Base-by-base conservation (phyloP, 1,140 invertebrate genomes). In the Steinernema khuongi region DNA sequence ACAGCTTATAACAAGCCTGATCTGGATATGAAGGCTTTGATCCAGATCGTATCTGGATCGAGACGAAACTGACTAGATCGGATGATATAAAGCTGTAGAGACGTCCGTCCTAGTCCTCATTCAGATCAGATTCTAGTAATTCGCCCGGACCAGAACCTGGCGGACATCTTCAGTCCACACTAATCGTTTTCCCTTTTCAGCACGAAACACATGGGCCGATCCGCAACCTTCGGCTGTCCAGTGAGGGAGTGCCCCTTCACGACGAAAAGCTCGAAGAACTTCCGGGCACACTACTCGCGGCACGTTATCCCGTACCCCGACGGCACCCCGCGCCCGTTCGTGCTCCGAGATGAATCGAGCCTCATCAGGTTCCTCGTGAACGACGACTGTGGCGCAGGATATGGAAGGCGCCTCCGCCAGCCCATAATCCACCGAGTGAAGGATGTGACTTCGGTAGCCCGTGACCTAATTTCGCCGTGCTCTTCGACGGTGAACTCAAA, bases 141-240 rank as follows among this genome's bases (percentile, higher is more conserved):
- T n/a, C n/a, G n/a, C n/a, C n/a, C n/a, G n/a, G n/a, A n/a, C n/a
- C n/a, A n/a, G n/a, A n/a, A n/a, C n/a, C n/a, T n/a, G n/a, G n/a
- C n/a, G n/a, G n/a, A n/a, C n/a, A n/a, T n/a, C n/a, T n/a, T n/a
- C n/a, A n/a, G n/a, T n/a, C n/a, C n/a, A n/a, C n/a, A n/a, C 0
- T 18, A 75, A 74, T 19, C 1, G 33, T 19, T 19, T 1, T 1
- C 28, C 17, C 2, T 28, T 44, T 77, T 36, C 43, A 78, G 77
- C 31, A 67, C 72, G 11, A 73, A 77, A 1, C 82, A 84, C 68
- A 71, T 72, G 18, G 82, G 82, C 7, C 66, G 31, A 17, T 85
- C 83, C 4, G 80, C 80, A 0, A 85, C 83, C 0, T 83, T 83
- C 43, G 82, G 82, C 1, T 84, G 82, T 73, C 79, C 78, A 0